Evolutionary conservation across 2,888 invertebrate genomes (phyloP), one percentile per base, ranked within the genome.

Genomic region (Rhyacophila evoluta): DNA sequence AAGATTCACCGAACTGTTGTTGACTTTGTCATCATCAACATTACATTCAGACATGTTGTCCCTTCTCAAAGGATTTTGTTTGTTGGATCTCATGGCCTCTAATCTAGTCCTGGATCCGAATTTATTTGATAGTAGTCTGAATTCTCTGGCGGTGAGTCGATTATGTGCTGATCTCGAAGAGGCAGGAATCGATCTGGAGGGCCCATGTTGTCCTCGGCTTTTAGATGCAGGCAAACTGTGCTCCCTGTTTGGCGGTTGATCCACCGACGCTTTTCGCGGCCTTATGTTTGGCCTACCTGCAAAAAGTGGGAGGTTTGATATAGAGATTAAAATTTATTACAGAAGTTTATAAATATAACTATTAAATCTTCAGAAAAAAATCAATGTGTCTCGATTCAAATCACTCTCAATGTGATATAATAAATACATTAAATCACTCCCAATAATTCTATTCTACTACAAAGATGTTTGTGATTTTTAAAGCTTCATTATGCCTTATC

Each of bases 231-330:
- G 19, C 55, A 19, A 55, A 19, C 3, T 19, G 55, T 19, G 55
- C 55, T 55, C 55, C 55, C 55, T 55, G 2, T 55, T 55, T 0
- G 55, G 55, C 0, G 89, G 89, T 11, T 89, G 83, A 11, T 87
- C 88, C 81, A 89, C 88, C 0, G 86, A 73, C 0, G 89, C 85
- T 37, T 88, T 88, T 0, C 89, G 84, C 0, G 89, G 89, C 78
- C 88, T 88, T 41, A 89, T 89, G 84, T 89, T 89, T n/a, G 89
- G 86, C 1, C 72, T 74, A 1, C 37, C 81, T 81, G 75, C 11
- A 73, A 75, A 37, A 55, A 25, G 33, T 69, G 69, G 28, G 33
- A 29, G 29, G n/a, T 11, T 29, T 29, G 15, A 69, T 28, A 29
- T n/a, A 29, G 29, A 12, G 27, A 28, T 29, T 69, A 1, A 69